A percentile compares a stretch with the other conserved stretches of the same genome.
phyloP scores from a whole-genome alignment of 2,797 vertebrate genomes.

The Channallabes apus region DNA sequence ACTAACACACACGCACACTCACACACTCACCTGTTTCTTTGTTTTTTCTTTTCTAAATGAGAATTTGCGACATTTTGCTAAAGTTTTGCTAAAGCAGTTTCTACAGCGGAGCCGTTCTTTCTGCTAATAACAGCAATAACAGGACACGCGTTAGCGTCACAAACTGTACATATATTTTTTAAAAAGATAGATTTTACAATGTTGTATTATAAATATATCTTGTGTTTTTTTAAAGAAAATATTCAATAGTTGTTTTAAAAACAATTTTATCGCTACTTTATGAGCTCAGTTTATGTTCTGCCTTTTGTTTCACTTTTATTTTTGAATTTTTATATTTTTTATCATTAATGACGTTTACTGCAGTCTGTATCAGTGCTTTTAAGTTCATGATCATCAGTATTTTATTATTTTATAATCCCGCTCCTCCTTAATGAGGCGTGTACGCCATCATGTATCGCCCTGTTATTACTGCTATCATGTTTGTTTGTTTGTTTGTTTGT shows the following conservation, averaged over 20 bases:
- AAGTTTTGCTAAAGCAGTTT: slow-evolving; percentile 65
- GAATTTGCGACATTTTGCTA: slow-evolving; percentile 71
- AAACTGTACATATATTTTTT: slow-evolving; percentile 84
- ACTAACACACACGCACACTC: no score
- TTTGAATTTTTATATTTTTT: background rate
- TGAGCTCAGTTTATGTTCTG: background rate
- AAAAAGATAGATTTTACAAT: slow-evolving; percentile 69
- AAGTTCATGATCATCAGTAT: slow-evolving; percentile 62
- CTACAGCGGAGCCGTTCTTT: slow-evolving; percentile 69
- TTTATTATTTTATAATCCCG: background rate
- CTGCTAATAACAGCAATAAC: slow-evolving; percentile 94
- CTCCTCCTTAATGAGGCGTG: background rate
- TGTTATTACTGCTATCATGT: no score
- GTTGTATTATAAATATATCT: slow-evolving; percentile 91
- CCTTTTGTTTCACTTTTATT: background rate
- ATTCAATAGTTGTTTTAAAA: slow-evolving; percentile 79
- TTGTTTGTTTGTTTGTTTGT: no score
- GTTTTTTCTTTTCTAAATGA: background rate
- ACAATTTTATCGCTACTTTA: slow-evolving; percentile 43
- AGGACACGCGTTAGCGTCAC: slow-evolving; percentile 73
- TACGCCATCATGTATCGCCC: no score
- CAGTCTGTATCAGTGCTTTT: slow-evolving; percentile 68
- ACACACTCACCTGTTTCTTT: background rate
- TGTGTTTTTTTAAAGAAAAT: slow-evolving; percentile 85
- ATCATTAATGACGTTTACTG: slow-evolving; percentile 54